Percentiles rank a stretch among this genome's conserved stretches.
phyloP scores from a whole-genome alignment of 1,140 invertebrate genomes.

The Drosophila orena region DNA sequence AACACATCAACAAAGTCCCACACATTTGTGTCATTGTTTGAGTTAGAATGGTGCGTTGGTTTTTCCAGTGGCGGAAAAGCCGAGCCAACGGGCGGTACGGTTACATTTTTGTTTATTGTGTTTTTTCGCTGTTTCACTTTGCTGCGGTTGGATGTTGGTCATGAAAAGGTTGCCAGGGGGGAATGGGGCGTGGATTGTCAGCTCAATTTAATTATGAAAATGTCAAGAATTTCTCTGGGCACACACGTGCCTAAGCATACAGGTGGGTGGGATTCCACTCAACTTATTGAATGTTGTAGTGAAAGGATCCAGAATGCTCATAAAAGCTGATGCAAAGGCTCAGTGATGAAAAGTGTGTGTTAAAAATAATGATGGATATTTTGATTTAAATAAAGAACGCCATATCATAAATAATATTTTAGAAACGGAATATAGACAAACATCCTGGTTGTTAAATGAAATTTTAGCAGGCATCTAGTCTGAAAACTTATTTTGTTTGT shows the following conservation, averaged over 20 bases:
- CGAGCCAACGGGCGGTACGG: constrained; percentile 11
- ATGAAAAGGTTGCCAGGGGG: neutral
- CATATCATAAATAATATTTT: no score
- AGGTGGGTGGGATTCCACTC: neutral
- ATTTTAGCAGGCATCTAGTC: no score
- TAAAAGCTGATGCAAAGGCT: constrained; percentile 12
- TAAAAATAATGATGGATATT: neutral
- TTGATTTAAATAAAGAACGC: neutral
- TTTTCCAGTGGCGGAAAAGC: constrained; percentile 5
- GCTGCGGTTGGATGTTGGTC: constrained; percentile 34
- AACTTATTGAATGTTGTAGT: constrained; percentile 30
- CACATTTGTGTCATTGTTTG: constrained; percentile 40
- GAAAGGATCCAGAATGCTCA: constrained; percentile 11
- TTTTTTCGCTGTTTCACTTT: constrained; percentile 34
- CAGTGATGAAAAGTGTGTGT: neutral
- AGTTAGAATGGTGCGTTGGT: neutral
- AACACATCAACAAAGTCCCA: constrained; percentile 9
- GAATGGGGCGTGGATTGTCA: constrained; percentile 2
- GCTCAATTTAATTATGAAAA: constrained; percentile 53
- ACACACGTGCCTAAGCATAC: constrained; percentile 16
- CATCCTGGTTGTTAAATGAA: no score
- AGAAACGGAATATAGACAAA: no score
- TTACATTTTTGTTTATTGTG: constrained; percentile 30
- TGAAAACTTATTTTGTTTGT: no score
- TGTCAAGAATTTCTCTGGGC: constrained; percentile 1